These are phyloP conservation scores for Cyclophora albipunctata DNA, from an alignment of 2,888 invertebrate genomes.

Conservation along the genomic window DNA sequence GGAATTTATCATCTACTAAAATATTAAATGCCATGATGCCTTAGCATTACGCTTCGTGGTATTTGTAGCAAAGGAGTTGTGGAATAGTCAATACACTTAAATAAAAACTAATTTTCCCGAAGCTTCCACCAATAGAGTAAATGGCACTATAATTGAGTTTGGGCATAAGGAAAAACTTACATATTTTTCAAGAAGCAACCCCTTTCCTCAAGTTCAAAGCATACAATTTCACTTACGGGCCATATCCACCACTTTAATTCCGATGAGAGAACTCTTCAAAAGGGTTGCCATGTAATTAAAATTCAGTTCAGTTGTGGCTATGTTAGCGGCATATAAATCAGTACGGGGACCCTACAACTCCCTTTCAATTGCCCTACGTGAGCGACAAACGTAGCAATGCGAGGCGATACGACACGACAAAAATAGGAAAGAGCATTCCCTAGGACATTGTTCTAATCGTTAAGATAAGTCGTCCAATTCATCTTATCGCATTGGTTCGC, in stretches of 20 bases:
- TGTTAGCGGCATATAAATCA: slow-evolving; percentile 54
- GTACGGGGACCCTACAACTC: slow-evolving; percentile 17
- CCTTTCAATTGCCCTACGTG: not conserved
- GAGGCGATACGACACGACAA: not conserved
- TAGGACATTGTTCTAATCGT: not conserved
- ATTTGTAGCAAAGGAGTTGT: too few relatives aligned
- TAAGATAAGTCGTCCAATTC: too few relatives aligned
- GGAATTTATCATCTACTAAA: too few relatives aligned
- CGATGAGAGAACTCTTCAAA: slow-evolving; percentile 22
- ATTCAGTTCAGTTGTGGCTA: slow-evolving; percentile 42
- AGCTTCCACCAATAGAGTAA: too few relatives aligned
- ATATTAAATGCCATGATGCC: too few relatives aligned
- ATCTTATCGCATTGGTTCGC: not conserved
- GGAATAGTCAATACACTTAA: too few relatives aligned
- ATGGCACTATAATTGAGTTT: too few relatives aligned
- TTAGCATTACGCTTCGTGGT: too few relatives aligned
- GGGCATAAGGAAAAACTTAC: too few relatives aligned
- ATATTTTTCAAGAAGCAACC: not conserved
- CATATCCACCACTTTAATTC: slow-evolving; percentile 20
- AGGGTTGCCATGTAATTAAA: slow-evolving; percentile 50
- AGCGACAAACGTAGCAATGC: not conserved
- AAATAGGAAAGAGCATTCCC: not conserved
- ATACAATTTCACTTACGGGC: not conserved
- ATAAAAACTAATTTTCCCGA: too few relatives aligned
- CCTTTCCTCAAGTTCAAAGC: not conserved